These are phyloP conservation scores for Peribatodes rhomboidaria DNA, from an alignment of 2,888 invertebrate genomes.

Conservation along the genomic window DNA sequence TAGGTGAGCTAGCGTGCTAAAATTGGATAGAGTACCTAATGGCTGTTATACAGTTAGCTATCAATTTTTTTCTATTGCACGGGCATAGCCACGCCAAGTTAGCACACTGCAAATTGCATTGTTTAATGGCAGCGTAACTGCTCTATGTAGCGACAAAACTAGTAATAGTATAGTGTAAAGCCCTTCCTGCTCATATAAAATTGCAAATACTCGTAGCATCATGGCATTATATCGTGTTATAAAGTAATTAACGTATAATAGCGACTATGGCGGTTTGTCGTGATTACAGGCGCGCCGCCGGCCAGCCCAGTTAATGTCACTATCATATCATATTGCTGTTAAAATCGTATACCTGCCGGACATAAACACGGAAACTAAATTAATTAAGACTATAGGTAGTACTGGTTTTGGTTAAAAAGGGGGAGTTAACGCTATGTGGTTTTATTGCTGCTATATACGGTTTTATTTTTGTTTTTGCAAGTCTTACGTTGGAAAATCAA, in stretches of 20 bases:
- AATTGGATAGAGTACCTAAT: too few species aligned
- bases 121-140: too few species aligned
- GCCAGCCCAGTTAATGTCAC: constrained; percentile 21
- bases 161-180: too few species aligned
- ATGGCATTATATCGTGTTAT: constrained; percentile 10
- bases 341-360: neutral
- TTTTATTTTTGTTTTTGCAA: too few species aligned
- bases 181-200: constrained; percentile 2
- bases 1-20: too few species aligned
- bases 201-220: neutral
- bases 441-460: too few species aligned
- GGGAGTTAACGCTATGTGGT: constrained; percentile 2
- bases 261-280: constrained; percentile 6
- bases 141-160: too few species aligned
- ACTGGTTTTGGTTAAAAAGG: constrained; percentile 2
- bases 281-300: constrained; percentile 19
- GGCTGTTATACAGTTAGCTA: too few species aligned
- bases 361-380: constrained; percentile 17
- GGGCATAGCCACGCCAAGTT: too few species aligned
- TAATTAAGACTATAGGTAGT: constrained; percentile 13
- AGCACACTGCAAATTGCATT: too few species aligned
- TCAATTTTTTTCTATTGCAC: too few species aligned
- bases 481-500: too few species aligned
- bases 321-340: constrained; percentile 5
- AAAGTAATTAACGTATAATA: constrained; percentile 20